Evolutionary conservation across 2,113 vertebrate species (phyloP).

Genomic region (Pluvianellus socialis): DNA sequence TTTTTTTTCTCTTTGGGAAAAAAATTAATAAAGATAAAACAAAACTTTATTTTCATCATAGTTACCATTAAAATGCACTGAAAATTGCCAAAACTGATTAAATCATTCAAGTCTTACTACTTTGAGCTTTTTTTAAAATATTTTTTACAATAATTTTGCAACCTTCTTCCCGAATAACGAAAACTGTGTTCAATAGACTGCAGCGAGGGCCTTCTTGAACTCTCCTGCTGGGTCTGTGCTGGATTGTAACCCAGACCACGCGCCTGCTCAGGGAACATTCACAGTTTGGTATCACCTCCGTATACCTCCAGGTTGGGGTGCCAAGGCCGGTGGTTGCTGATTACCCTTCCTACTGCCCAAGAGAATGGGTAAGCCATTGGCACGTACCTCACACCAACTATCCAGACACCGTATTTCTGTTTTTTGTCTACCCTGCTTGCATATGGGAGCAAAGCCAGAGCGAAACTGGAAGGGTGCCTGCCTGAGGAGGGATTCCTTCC

Average conservation of each 20-base stretch:
- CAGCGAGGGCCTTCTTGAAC: not conserved
- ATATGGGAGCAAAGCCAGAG: not conserved
- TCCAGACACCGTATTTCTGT: not conserved
- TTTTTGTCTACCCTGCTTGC: not conserved
- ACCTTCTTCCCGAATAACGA: not conserved
- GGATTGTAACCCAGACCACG: not conserved
- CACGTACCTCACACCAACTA: not conserved
- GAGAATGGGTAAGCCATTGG: not conserved
- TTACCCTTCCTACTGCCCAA: not conserved
- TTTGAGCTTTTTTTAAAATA: not conserved
- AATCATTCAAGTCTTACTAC: not conserved
- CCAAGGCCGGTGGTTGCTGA: not conserved
- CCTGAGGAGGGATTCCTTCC: not conserved
- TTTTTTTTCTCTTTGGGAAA: not conserved
- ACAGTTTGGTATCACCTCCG: not conserved
- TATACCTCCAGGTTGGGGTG: fast-evolving
- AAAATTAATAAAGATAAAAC: not conserved
- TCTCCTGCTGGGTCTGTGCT: not conserved
- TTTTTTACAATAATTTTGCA: not conserved
- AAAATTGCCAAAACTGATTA: not conserved
- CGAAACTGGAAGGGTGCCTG: not conserved
- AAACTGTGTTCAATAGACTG: not conserved
- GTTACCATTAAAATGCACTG: not conserved
- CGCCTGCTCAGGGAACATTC: not conserved
- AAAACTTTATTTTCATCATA: not conserved